Evolutionary conservation across 2,888 invertebrate species (phyloP).

Genomic region (Fragum sueziense): DNA sequence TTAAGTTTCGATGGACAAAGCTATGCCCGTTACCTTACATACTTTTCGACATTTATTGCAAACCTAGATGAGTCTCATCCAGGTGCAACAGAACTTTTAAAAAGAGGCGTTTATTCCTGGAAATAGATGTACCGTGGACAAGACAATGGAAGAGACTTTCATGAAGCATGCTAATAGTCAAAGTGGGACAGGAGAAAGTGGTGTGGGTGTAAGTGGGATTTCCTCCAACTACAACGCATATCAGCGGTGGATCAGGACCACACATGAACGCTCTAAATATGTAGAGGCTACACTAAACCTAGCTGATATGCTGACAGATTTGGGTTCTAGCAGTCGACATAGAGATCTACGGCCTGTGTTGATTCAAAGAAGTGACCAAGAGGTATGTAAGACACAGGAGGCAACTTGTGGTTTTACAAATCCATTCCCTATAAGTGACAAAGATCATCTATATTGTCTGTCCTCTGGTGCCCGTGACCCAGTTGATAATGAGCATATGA

Average conservation of each 20-base stretch:
- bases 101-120: slow-evolving; percentile 59
- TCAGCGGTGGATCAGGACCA: slow-evolving; percentile 50
- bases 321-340: slow-evolving; percentile 27
- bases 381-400: slow-evolving; percentile 30
- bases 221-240: slow-evolving; percentile 48
- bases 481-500: no score
- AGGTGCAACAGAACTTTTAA: slow-evolving; percentile 41
- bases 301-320: slow-evolving; percentile 48
- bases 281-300: slow-evolving; percentile 31
- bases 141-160: slow-evolving; percentile 58
- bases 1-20: background rate
- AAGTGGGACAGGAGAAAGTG: slow-evolving; percentile 47
- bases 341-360: slow-evolving; percentile 50
- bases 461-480: no score
- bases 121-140: slow-evolving; percentile 56
- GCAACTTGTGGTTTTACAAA: slow-evolving; percentile 50
- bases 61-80: no score
- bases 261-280: slow-evolving; percentile 41
- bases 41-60: no score
- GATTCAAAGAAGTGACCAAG: slow-evolving; percentile 44
- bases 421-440: slow-evolving; percentile 46
- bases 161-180: slow-evolving; percentile 51
- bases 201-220: slow-evolving; percentile 49
- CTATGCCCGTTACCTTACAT: no score
- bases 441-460: slow-evolving; percentile 37